Evolutionary conservation across 2,797 vertebrate genomes (phyloP).

Genomic region (Sternotherus odoratus): DNA sequence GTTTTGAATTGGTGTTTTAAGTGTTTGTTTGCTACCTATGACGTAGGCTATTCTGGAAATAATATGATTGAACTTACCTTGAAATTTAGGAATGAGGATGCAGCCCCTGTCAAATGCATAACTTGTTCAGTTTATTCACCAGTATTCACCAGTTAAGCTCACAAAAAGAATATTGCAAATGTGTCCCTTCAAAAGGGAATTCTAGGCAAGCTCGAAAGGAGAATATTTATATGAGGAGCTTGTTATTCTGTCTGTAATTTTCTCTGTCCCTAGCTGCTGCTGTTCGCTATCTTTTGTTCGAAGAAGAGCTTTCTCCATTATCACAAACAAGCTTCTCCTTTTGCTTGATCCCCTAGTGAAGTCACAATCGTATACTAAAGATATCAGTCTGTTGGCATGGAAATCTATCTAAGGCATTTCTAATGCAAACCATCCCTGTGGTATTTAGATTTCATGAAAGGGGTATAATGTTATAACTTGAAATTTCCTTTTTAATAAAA

Average conservation of each 20-base stretch:
- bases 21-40: background rate
- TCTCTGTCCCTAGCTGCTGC: background rate
- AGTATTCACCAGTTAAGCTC: background rate
- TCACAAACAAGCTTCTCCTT: background rate
- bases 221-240: background rate
- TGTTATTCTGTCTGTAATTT: background rate
- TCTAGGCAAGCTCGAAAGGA: background rate
- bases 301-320: background rate
- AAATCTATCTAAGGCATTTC: background rate
- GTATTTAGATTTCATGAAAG: background rate
- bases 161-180: background rate
- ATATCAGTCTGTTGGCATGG: background rate
- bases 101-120: background rate
- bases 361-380: background rate
- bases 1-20: background rate
- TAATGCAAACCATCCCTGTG: background rate
- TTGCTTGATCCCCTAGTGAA: background rate
- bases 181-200: background rate
- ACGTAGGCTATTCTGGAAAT: background rate
- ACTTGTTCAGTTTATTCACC: background rate
- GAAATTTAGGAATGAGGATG: background rate
- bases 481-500: background rate
- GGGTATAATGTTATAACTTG: background rate
- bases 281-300: slow-evolving; percentile 1
- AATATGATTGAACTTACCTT: background rate